These are phyloP conservation scores for Ferdinandea cuprea DNA, from an alignment of 2,888 invertebrate genomes.

Conservation along the genomic window DNA sequence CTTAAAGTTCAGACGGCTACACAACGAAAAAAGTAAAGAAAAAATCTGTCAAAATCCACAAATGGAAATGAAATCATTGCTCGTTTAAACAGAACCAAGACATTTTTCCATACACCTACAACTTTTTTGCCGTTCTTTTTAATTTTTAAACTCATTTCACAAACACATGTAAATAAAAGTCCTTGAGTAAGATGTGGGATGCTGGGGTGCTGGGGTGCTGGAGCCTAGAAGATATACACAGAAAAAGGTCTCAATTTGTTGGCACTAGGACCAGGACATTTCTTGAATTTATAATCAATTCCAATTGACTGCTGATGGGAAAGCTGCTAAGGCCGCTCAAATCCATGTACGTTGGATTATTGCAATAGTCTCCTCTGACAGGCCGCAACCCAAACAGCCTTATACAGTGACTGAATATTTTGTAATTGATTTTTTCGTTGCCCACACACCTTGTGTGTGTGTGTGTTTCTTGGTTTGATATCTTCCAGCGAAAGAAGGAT, in stretches of 20 bases:
- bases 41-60: too few relatives aligned
- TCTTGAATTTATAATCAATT: slow-evolving; percentile 41
- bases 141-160: too few relatives aligned
- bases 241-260: slow-evolving; percentile 1
- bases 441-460: background rate
- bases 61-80: too few relatives aligned
- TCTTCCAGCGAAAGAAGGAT: background rate
- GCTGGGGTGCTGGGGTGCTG: too few relatives aligned
- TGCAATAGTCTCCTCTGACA: background rate
- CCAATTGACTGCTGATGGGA: background rate
- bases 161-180: too few relatives aligned
- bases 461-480: background rate
- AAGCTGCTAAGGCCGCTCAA: background rate
- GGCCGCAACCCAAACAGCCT: slow-evolving; percentile 17
- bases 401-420: slow-evolving; percentile 13
- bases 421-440: slow-evolving; percentile 50
- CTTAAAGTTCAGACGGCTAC: too few relatives aligned
- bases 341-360: too few relatives aligned
- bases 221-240: too few relatives aligned
- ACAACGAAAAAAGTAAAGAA: too few relatives aligned
- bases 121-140: too few relatives aligned
- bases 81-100: too few relatives aligned
- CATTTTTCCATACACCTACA: too few relatives aligned
- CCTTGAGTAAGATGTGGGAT: background rate
- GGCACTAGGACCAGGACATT: slow-evolving; percentile 26